Conservation (phyloP, 2,113 vertebrate genomes). For the Marmota monax region DNA sequence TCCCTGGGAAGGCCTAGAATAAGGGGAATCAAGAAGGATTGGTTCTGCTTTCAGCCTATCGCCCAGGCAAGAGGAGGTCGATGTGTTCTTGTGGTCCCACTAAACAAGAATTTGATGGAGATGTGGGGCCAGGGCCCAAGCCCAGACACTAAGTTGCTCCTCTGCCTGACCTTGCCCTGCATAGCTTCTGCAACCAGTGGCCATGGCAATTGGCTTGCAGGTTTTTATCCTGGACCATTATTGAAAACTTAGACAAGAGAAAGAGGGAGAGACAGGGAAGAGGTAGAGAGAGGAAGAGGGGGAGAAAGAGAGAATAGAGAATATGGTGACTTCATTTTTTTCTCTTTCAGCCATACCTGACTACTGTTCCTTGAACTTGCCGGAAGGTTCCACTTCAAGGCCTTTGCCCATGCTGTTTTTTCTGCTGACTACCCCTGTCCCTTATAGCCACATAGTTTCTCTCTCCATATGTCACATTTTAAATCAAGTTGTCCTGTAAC, state of each 20-base stretch:
- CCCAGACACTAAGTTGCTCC: background rate
- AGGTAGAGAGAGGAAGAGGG: too few relatives aligned
- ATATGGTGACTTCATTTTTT: background rate
- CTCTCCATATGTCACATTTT: background rate
- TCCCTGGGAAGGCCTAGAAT: background rate
- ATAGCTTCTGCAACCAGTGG: background rate
- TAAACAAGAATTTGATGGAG: background rate
- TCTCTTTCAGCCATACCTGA: background rate
- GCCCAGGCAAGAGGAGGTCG: too few relatives aligned
- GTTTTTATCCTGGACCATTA: background rate
- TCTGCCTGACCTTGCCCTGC: background rate
- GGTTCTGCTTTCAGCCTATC: background rate
- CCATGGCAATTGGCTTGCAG: background rate
- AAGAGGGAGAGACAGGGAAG: background rate
- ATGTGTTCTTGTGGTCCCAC: background rate
- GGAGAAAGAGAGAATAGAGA: background rate
- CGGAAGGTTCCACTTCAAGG: background rate
- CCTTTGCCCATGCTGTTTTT: background rate
- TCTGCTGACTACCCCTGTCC: background rate
- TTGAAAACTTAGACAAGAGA: background rate
- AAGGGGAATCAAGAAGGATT: background rate
- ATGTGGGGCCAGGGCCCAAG: too few relatives aligned
- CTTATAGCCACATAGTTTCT: background rate
- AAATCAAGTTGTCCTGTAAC: background rate
- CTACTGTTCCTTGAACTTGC: background rate